Evolutionary conservation across 2,797 vertebrate species (phyloP), one percentile per base, ranked within the genome.

Genomic region (Xiphorhynchus erythropygius): DNA sequence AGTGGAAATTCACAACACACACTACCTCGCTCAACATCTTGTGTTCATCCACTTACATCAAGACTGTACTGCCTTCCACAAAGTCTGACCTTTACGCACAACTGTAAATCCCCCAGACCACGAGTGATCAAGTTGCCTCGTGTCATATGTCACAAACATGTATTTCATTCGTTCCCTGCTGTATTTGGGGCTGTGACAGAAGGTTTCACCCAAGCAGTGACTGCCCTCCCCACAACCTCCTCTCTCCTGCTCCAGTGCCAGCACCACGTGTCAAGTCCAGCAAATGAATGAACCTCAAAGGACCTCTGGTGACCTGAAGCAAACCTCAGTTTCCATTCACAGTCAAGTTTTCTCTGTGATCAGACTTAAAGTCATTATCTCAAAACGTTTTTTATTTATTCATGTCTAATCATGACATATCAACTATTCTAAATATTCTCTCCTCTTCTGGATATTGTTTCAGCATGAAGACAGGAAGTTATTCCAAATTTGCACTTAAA

Each of bases 211-310:
- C 37, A 59, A 39, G 57, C n/a, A 75, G 28, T 13, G 19, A 79
- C 11, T 46, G 60, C 42, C 39, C 56, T 63, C 65, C 33, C 69
- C 78, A 15, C 13, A 55, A 19, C 17, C 52, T 53, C 71, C 21
- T 7, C 33, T 69, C 42, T 42, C n/a, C 64, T 21, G 12, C 47
- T 47, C 28, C 60, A 41, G 46, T 9, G 35, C 10, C 71, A 78
- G 23, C 22, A 21, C 35, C 0, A 0, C 6, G 16, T 4, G 7
- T 15, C 2, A 10, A 35, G 56, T 28, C 44, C 80, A 84, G 70
- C 44, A 60, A 16, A 19, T 17, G 23, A 67, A 41, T 9, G 18
- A 92, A 75, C 53, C 28, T 57, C 42, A 64, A 50, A 9, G 17
- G 22, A n/a, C 22, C 33, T 42, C 24, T 16, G 19, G n/a, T 60